Evolutionary conservation across 1,140 invertebrate genomes (phyloP), one percentile per base, ranked within the genome.

Genomic region (Anthonomus grandis): DNA sequence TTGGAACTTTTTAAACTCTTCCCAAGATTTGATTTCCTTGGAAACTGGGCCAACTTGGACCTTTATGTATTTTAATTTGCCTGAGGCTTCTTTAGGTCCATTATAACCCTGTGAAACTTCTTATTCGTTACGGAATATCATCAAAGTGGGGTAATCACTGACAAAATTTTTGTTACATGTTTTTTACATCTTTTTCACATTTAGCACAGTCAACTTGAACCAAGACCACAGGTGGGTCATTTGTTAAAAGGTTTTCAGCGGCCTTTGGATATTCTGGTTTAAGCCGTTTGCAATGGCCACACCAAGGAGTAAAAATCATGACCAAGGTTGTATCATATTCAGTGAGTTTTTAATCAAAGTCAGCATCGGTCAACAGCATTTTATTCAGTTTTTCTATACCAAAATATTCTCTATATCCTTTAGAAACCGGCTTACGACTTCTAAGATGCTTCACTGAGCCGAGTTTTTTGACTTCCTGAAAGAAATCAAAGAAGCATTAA

Each of bases 241-340:
- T 89, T 57, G 81, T 81, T 65, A 89, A 86, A 4, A 99, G 74
- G 53, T 85, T 68, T 68, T 89, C 86, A 18, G 95, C 93, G 56
- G 97, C 96, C 75, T 93, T 90, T 38, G 95, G 93, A 75, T 91
- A 99, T 76, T 99, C 95, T 9, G 97, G 97, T 67, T 97, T 97
- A 57, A 99, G 76, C 73, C 86, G 84, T 75, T 99, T 98, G 77
- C 97, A 99, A 77, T 99, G 96, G 22, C 93, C 93, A 78, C 93
- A 97, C 89, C 96, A 98, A 59, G 95, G 96, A 62, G 96, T 95
- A 77, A 96, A 98, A 83, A 98, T 98, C 89, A 98, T 96, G 66
- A 97, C 92, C 67, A 99, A 83, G 57, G 88, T 86, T 45, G 94
- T 91, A 60, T 97, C 93, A 78, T 91, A 84, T 71, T 89, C 81